Evolutionary conservation across 92 coral and sea anemone species (phyloP).

Genomic region (Chrysogorgia sp.): DNA sequence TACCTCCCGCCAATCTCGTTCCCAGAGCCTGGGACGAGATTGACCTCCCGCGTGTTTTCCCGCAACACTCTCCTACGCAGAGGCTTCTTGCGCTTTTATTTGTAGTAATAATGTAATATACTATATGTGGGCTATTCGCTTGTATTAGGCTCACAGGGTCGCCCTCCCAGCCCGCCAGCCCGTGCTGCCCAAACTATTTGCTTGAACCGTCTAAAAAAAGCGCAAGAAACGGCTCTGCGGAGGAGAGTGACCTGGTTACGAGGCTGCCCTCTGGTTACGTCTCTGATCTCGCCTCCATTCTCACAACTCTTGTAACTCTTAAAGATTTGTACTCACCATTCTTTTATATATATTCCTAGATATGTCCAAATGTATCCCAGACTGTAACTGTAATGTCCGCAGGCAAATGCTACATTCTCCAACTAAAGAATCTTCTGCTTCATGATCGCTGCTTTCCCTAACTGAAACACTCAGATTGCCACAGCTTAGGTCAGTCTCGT

Average conservation of each 20-base stretch:
- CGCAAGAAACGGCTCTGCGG: too few species aligned
- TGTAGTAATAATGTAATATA: too few species aligned
- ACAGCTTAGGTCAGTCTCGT: conserved; percentile 4
- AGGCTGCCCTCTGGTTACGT: not conserved
- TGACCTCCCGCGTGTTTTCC: too few species aligned
- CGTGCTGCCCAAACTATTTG: not conserved
- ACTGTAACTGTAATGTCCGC: not conserved
- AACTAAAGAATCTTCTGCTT: conserved; percentile 1
- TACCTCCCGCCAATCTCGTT: too few species aligned
- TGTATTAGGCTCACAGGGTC: too few species aligned
- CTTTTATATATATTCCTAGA: conserved; percentile 20
- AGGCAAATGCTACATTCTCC: conserved; percentile 24
- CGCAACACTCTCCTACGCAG: too few species aligned
- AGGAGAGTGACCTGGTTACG: not conserved
- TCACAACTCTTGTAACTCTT: not conserved
- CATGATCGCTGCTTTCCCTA: conserved; percentile 1
- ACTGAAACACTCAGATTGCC: conserved; percentile 13
- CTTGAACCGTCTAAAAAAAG: not conserved
- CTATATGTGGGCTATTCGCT: too few species aligned
- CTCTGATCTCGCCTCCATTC: not conserved
- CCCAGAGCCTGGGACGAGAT: too few species aligned
- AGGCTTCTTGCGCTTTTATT: too few species aligned
- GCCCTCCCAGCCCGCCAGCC: too few species aligned
- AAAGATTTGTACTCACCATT: conserved; percentile 9
- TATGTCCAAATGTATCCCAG: conserved; percentile 2